Conservation (phyloP, 2,113 vertebrate species). For the Chaetops frenatus region DNA sequence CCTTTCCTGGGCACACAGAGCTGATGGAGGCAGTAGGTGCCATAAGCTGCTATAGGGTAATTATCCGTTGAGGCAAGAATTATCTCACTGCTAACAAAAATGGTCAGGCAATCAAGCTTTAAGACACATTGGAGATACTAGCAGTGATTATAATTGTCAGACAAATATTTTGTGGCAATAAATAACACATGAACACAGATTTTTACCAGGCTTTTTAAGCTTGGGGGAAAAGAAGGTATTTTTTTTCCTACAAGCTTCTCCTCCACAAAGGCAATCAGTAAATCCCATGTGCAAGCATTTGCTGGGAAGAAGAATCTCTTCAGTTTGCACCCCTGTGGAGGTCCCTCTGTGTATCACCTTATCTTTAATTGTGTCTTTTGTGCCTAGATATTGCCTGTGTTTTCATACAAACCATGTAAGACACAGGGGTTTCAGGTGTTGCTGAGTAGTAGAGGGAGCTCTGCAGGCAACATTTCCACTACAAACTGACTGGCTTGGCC, state of each 20-base stretch:
- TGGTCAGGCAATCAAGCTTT: not conserved
- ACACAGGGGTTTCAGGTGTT: not conserved
- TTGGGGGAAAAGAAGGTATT: rapidly evolving
- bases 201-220: not conserved
- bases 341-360: not conserved
- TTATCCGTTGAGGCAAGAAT: not conserved
- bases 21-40: not conserved
- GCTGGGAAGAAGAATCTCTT: not conserved
- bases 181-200: not conserved
- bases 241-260: not conserved
- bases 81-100: not conserved
- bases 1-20: not conserved
- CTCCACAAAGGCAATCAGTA: not conserved
- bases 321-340: not conserved
- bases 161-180: not conserved
- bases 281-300: not conserved
- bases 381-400: not conserved
- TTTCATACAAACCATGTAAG: not conserved
- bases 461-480: not conserved
- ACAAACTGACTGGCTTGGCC: not conserved
- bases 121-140: not conserved
- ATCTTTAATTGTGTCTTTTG: not conserved
- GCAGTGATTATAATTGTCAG: not conserved
- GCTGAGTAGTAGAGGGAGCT: not conserved
- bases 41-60: not conserved